phyloP scores from a whole-genome alignment of 1,140 invertebrate genomes.

The Lasaia peninsularis region DNA sequence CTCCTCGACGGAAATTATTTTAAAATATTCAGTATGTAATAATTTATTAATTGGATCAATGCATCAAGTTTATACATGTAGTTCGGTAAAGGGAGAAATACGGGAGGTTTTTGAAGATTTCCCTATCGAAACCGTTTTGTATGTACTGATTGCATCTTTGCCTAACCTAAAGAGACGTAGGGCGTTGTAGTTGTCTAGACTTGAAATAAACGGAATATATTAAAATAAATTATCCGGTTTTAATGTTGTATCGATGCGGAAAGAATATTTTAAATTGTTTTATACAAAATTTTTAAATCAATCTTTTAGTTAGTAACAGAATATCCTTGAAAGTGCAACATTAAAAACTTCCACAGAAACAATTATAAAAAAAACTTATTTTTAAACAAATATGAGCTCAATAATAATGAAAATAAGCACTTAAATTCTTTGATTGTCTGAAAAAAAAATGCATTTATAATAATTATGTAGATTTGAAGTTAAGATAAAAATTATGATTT shows the following conservation, averaged over 20 bases:
- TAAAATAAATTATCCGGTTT: conserved; percentile 12
- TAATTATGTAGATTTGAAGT: not conserved
- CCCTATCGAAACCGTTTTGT: too few species aligned
- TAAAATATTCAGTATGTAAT: too few species aligned
- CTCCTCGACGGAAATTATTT: too few species aligned
- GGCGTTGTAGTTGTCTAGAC: too few species aligned
- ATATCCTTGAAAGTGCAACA: conserved; percentile 43
- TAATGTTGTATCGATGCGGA: conserved; percentile 7
- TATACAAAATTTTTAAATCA: conserved; percentile 17
- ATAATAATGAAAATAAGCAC: not conserved
- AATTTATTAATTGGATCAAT: too few species aligned
- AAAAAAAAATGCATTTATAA: not conserved
- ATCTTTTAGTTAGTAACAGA: conserved; percentile 32
- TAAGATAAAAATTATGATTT: not conserved
- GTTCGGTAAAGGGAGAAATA: too few species aligned
- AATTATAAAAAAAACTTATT: conserved; percentile 25
- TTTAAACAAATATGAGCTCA: conserved; percentile 15
- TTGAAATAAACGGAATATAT: too few species aligned
- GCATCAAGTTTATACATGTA: too few species aligned
- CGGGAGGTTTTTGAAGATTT: too few species aligned
- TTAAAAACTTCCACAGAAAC: conserved; percentile 40
- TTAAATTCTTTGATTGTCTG: not conserved
- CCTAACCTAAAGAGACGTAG: too few species aligned
- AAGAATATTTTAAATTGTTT: not conserved
- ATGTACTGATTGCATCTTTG: too few species aligned